Base-by-base conservation (phyloP, 2,797 vertebrate species). In the Urophycis tenuis region DNA sequence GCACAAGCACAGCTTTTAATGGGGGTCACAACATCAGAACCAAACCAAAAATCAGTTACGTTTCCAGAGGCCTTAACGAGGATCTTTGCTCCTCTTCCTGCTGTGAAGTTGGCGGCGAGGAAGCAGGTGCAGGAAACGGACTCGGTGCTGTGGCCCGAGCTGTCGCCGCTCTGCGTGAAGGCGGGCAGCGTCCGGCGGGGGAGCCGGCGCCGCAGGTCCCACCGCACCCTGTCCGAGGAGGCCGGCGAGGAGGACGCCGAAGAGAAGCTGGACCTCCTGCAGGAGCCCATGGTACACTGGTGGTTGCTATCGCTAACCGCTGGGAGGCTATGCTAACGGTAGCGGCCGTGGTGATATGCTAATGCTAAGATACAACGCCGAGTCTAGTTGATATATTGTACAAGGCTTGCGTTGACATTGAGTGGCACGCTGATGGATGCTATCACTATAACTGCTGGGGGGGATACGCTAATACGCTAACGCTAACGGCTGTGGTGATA, bases 181-280 rank as follows among this genome's bases (percentile, higher is more conserved):
- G 83, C 79, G 25, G 90, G 89, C 31, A 91, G 89, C 72, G 77
- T 84, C 41, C 84, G 89, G 19, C 81, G 85, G 67, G 85, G 74
- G 82, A 90, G 88, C 45, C 85, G 88, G 41, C 86, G 92, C 80
- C 88, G 88, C 78, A 84, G 90, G 84, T 93, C 91, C 30, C 88
- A 90, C 81, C 85, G 91, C 80, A 89, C 81, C 0, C 77, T 93
- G 73, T 94, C 93, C 0, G 93, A 93, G 76, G 93, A 92, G 81
- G 90, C 80, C 0, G 90, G 78, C 36, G 90, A 91, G 34, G 91
- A 93, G 76, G 81, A 80, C 67, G 78, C 81, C 8, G 90, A 91
- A 10, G 91, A 92, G 53, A 91, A 90, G 77, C 79, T 88, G 67
- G 93, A 94, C 36, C 85, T 79, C 0, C 74, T 88, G 77, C 92